Evolutionary conservation across 2,113 vertebrate species (phyloP).

Genomic region (Cheilinus undulatus): DNA sequence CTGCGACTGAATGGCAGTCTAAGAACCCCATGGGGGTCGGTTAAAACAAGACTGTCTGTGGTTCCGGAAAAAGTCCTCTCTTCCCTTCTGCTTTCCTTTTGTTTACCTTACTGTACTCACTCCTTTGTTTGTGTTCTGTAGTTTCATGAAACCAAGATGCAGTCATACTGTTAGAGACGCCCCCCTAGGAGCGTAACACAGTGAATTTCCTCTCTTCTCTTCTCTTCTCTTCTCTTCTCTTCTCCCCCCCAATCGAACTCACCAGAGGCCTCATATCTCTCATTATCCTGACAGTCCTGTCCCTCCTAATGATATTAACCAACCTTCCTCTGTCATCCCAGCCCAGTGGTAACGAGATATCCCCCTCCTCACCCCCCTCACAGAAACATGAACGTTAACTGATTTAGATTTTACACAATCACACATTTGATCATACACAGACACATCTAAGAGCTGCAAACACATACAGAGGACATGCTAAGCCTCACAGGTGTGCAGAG

Average conservation of each 20-base stretch:
- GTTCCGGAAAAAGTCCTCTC: constrained; percentile 27
- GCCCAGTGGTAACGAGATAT: constrained; percentile 66
- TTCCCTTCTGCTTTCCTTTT: not conserved
- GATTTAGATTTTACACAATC: constrained; percentile 59
- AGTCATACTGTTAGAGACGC: constrained; percentile 19
- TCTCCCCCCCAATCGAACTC: constrained; percentile 38
- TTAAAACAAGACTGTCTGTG: constrained; percentile 38
- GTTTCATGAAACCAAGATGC: constrained; percentile 34
- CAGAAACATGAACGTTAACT: constrained; percentile 44
- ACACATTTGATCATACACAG: constrained; percentile 44
- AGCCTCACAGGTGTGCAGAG: constrained; percentile 23
- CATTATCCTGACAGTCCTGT: constrained; percentile 74
- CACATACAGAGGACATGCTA: constrained; percentile 3
- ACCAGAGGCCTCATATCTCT: constrained; percentile 66
- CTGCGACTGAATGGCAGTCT: constrained; percentile 57
- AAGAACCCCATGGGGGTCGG: constrained; percentile 48
- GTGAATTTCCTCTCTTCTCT: constrained; percentile 18
- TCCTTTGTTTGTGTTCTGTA: constrained; percentile 5
- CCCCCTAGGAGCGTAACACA: not conserved
- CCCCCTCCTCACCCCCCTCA: constrained; percentile 12
- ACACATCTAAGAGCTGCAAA: constrained; percentile 24
- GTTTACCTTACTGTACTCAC: not conserved
- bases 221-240: not conserved
- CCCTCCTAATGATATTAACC: constrained; percentile 76
- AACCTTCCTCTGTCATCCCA: constrained; percentile 66